These are phyloP conservation scores for Uloborus diversus DNA, from an alignment of 1,140 invertebrate species.

Conservation along the genomic window DNA sequence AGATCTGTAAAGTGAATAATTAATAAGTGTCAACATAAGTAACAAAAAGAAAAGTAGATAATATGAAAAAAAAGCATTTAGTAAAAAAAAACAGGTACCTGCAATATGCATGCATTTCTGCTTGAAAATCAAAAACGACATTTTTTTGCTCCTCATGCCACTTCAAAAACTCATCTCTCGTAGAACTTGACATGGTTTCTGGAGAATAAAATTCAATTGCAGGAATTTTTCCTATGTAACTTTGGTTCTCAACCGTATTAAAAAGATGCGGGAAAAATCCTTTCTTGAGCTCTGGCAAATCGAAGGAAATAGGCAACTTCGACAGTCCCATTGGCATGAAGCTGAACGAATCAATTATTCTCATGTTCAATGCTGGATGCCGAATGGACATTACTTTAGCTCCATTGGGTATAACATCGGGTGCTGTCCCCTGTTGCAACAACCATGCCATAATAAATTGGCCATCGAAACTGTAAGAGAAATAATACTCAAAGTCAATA, in stretches of 20 bases:
- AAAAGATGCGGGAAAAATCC: constrained; percentile 9
- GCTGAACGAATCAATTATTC: not conserved
- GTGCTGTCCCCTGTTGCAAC: constrained; percentile 6
- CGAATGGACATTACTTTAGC: constrained; percentile 6
- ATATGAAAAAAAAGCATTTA: not conserved
- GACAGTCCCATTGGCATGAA: not conserved
- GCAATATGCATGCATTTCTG: not conserved
- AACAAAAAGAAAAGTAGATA: not conserved
- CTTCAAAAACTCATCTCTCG: not conserved
- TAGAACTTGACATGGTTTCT: not conserved
- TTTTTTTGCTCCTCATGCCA: not conserved
- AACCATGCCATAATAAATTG: constrained; percentile 3
- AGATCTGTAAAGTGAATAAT: not conserved
- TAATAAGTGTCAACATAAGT: not conserved
- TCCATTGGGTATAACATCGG: constrained; percentile 31
- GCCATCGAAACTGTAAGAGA: not conserved
- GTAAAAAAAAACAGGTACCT: not conserved
- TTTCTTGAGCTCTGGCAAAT: not conserved
- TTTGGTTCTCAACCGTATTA: not conserved
- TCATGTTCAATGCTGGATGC: not conserved
- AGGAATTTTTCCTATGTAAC: not conserved
- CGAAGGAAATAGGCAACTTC: not conserved
- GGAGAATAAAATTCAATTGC: not conserved
- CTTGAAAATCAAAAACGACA: not conserved
- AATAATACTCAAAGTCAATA: not conserved